Percentiles rank a stretch among this genome's conserved stretches.
Evolutionary conservation across 92 coral and sea anemone genomes (phyloP).

Genomic region (Phymanthus crucifer): DNA sequence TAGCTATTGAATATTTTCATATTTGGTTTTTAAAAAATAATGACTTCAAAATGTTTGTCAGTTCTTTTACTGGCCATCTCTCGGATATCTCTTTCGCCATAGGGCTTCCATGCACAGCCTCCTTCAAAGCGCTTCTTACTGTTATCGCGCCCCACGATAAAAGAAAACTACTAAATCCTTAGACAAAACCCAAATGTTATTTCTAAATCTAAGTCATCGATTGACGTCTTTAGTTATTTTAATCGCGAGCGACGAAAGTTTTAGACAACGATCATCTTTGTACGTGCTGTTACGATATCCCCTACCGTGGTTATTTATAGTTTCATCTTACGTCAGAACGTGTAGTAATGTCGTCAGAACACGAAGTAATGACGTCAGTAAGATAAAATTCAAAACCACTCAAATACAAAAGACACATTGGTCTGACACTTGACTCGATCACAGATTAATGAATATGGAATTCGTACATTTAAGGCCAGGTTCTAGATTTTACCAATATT

Average conservation of each 20-base stretch:
- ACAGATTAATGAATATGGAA: neutral
- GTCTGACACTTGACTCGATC: neutral
- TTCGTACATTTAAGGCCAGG: neutral
- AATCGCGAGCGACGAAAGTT: neutral
- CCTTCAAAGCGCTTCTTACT: too few species aligned
- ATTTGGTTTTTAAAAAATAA: too few species aligned
- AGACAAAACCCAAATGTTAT: too few species aligned
- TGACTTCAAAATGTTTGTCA: too few species aligned
- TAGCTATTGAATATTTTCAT: too few species aligned
- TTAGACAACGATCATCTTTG: neutral
- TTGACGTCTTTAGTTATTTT: neutral
- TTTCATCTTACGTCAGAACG: neutral
- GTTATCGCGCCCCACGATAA: too few species aligned
- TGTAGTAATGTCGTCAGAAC: too few species aligned
- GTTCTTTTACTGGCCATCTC: too few species aligned
- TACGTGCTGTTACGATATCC: neutral
- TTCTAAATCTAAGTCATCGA: too few species aligned
- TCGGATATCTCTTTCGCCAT: too few species aligned
- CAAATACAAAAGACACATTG: neutral
- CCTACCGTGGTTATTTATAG: neutral
- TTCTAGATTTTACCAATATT: neutral
- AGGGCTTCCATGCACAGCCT: too few species aligned
- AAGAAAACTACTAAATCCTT: too few species aligned
- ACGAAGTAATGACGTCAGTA: neutral
- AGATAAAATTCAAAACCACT: neutral